Evolutionary conservation across 2,888 invertebrate species (phyloP).

Genomic region (Eueremaeus valkanovi): DNA sequence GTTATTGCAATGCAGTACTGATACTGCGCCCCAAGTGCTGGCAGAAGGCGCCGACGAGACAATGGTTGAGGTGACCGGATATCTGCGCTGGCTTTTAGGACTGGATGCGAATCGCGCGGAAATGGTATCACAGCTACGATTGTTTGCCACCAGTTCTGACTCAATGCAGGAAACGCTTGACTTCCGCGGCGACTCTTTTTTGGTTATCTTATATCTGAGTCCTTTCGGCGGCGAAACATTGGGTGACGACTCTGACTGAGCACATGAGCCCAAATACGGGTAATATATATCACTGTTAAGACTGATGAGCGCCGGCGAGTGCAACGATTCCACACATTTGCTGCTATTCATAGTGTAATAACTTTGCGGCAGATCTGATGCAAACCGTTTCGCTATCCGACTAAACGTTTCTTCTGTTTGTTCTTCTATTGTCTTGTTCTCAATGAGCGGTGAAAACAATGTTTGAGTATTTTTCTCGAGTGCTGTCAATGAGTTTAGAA

Average conservation of each 20-base stretch:
- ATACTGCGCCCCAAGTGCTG: constrained; percentile 14
- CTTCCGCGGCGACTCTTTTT: constrained; percentile 36
- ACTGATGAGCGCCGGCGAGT: constrained; percentile 9
- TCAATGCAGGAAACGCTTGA: constrained; percentile 38
- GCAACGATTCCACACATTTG: neutral
- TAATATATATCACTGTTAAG: neutral
- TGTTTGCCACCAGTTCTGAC: constrained; percentile 28
- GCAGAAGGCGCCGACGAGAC: constrained; percentile 20
- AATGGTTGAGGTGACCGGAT: neutral
- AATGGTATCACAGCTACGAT: too few species aligned
- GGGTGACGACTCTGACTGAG: neutral
- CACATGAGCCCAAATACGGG: neutral
- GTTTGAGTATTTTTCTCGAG: constrained; percentile 17
- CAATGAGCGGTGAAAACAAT: constrained; percentile 17
- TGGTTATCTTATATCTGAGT: constrained; percentile 3
- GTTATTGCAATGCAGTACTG: constrained; percentile 5
- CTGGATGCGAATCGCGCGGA: too few species aligned
- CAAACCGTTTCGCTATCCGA: constrained; percentile 27
- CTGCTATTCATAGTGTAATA: neutral
- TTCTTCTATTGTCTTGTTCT: neutral
- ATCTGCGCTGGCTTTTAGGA: constrained; percentile 24
- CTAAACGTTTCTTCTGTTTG: constrained; percentile 30
- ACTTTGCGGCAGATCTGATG: constrained; percentile 6
- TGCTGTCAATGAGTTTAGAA: constrained; percentile 14
- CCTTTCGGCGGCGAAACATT: constrained; percentile 31